Base-by-base conservation (phyloP, 2,113 vertebrate species). In the Glareola pratincola region DNA sequence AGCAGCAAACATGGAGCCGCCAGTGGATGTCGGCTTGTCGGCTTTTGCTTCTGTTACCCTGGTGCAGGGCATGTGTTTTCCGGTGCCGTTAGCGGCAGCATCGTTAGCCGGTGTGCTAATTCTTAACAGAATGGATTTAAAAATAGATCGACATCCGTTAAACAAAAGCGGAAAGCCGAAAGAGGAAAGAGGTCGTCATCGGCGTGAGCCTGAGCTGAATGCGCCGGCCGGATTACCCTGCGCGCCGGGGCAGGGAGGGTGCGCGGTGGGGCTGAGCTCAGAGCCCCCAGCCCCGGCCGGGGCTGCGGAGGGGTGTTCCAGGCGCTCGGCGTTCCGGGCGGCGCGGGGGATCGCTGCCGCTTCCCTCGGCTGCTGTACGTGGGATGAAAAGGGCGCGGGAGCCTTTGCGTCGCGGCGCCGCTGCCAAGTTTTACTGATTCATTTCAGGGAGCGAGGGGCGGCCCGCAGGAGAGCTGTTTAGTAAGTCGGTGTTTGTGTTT, bases 1-100 rank as follows among this genome's bases (percentile, higher is more conserved):
- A 45, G 64, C 60, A 45, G 2, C 82, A 36, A 45, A 74, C 3
- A 14, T 3, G 9, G 88, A 92, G 10, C 87, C 10, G 0, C 17
- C 21, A 12, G 90, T 0, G 51, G 39, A 39, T 39, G 73, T 68
- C 3, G 69, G 36, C 85, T 75, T 22, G 0, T 11, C 5, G 3
- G 83, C 86, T 37, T 27, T 21, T 3, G 1, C 87, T 80, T 37
- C 88, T 39, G 24, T 34, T 51, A 4, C 78, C 64, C 86, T 27
- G 92, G 27, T 26, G 64, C 88, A 8, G 82, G 85, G 68, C 96
- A 92, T 90, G 94, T 95, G 94, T 76, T 92, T 95, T 88, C 93
- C 82, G 82, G 94, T 68, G 66, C 9, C 10, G 2, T 37, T 36
- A 36, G 37, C 4, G 9, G 85, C 94, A 47, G 60, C 80, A 9